phyloP scores from a whole-genome alignment of 2,888 invertebrate genomes.

The Lasioglossum vierecki region DNA sequence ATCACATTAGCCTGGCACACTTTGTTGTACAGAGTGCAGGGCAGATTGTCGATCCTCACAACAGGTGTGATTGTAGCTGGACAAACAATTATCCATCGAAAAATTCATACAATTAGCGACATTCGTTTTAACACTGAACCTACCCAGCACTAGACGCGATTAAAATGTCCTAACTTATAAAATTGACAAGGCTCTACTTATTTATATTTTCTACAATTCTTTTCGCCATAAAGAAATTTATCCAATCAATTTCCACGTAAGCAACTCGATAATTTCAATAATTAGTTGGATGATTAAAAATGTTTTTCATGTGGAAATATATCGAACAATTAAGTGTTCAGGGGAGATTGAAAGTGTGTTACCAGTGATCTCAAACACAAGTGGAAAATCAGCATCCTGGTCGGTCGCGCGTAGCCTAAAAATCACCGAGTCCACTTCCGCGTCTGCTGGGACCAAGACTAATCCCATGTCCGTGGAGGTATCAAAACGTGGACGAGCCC shows the following conservation, averaged over 20 bases:
- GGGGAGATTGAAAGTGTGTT: constrained; percentile 62
- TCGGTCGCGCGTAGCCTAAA: constrained; percentile 95
- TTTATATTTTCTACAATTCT: no score
- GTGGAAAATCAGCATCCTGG: constrained; percentile 94
- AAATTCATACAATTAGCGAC: no score
- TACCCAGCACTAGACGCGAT: no score
- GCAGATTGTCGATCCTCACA: constrained; percentile 91
- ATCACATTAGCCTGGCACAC: constrained; percentile 95
- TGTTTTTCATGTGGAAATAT: no score
- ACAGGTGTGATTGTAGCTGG: constrained; percentile 89
- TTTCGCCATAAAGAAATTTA: no score
- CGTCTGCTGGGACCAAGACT: constrained; percentile 93
- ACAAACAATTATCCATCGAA: constrained; percentile 2
- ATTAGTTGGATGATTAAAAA: no score
- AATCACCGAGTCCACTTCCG: constrained; percentile 92
- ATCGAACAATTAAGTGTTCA: no score
- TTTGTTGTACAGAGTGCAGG: constrained; percentile 94
- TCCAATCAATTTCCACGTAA: no score
- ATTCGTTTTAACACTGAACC: no score
- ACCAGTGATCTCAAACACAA: constrained; percentile 92
- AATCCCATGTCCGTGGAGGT: constrained; percentile 92
- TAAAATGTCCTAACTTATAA: no score
- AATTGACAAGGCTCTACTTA: no score
- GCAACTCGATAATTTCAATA: no score
- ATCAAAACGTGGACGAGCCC: constrained; percentile 93